These are phyloP conservation scores for Laterallus jamaicensis DNA, from an alignment of 2,113 vertebrate genomes.

Conservation along the genomic window DNA sequence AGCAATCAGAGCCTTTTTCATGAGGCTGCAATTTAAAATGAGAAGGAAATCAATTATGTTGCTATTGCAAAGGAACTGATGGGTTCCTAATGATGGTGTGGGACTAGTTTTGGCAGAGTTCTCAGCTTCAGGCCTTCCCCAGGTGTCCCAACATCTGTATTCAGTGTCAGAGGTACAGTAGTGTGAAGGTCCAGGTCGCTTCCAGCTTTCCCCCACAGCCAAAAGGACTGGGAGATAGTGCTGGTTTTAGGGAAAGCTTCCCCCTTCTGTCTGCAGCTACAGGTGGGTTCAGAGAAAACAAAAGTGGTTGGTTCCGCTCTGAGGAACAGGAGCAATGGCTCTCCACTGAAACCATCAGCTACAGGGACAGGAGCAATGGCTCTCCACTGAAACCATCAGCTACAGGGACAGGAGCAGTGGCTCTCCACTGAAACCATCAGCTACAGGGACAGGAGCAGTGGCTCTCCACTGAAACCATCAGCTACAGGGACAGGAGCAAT, in stretches of 20 bases:
- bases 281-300: neutral
- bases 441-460: neutral
- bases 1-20: neutral
- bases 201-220: neutral
- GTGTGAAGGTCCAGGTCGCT: neutral
- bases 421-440: neutral
- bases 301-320: neutral
- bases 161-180: neutral
- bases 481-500: neutral
- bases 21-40: neutral
- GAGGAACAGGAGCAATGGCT: neutral
- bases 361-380: neutral
- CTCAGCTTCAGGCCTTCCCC: neutral
- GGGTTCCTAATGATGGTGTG: neutral
- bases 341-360: neutral
- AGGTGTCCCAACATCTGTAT: neutral
- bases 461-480: neutral
- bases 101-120: neutral
- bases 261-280: neutral
- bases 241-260: neutral
- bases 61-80: neutral
- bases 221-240: neutral
- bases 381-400: neutral
- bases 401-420: neutral
- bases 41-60: neutral